These are phyloP conservation scores for Pipistrellus pygmaeus DNA, from an alignment of 2,797 vertebrate genomes.

Conservation along the genomic window DNA sequence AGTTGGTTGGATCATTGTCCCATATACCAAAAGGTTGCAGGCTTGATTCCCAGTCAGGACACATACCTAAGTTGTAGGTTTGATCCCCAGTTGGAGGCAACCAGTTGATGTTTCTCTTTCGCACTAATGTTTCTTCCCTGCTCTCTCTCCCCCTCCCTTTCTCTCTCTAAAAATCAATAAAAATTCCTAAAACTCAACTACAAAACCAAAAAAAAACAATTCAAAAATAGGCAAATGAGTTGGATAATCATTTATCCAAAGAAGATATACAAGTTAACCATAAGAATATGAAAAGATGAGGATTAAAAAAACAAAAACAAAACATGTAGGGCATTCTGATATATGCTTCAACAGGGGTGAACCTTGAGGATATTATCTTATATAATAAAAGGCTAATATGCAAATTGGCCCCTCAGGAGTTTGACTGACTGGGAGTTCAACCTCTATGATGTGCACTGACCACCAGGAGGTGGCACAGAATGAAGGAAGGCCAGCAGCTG, in stretches of 20 bases:
- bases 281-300: background rate
- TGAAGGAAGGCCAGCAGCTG: too few species aligned
- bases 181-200: background rate
- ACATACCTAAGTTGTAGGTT: background rate
- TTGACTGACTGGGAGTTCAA: too few species aligned
- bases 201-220: too few species aligned
- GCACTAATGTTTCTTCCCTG: background rate
- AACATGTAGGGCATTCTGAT: background rate
- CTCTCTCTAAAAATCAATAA: background rate
- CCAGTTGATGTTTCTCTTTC: background rate
- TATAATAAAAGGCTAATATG: too few species aligned
- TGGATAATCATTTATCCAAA: too few species aligned
- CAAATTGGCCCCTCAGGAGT: too few species aligned
- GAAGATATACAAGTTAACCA: too few species aligned
- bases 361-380: background rate
- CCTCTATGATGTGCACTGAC: too few species aligned
- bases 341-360: background rate
- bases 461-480: too few species aligned
- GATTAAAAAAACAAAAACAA: background rate
- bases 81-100: background rate
- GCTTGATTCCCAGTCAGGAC: background rate
- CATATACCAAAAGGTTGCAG: background rate
- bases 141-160: background rate
- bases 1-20: background rate
- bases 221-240: too few species aligned